phyloP scores from a whole-genome alignment of 2,888 invertebrate species.

The Exocentrus adspersus region DNA sequence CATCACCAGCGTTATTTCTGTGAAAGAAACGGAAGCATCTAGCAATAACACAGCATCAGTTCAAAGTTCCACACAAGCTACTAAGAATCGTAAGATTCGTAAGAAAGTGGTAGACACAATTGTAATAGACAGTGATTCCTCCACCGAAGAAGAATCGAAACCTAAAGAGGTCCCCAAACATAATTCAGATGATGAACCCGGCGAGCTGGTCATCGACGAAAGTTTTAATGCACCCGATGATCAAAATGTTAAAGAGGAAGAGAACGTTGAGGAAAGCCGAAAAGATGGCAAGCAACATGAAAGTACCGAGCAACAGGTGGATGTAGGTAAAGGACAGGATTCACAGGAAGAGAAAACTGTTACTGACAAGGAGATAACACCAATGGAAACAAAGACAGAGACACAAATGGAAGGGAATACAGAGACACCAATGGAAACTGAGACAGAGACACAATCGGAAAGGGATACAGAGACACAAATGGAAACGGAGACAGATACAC shows the following conservation, averaged over 20 bases:
- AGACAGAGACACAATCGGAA: too few relatives aligned
- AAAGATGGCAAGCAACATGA: background rate
- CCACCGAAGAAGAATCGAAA: background rate
- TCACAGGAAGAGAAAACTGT: background rate
- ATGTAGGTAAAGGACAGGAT: background rate
- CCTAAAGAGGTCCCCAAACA: background rate
- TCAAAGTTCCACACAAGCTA: background rate
- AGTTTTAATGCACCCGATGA: too few relatives aligned
- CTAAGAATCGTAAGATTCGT: too few relatives aligned
- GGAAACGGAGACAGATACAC: too few relatives aligned
- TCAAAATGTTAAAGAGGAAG: background rate
- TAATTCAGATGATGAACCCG: constrained; percentile 2
- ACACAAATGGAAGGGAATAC: too few relatives aligned
- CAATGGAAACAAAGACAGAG: too few relatives aligned
- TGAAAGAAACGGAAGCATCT: background rate
- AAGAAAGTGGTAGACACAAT: background rate
- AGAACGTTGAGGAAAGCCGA: background rate
- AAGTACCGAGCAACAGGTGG: background rate
- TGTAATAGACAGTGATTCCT: constrained; percentile 22
- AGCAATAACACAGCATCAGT: background rate
- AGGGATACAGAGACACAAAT: too few relatives aligned
- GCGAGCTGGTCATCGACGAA: constrained; percentile 37
- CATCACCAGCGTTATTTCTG: background rate
- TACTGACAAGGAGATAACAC: too few relatives aligned
- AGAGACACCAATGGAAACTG: too few relatives aligned